Evolutionary conservation across 2,888 invertebrate species (phyloP).

Genomic region (Aporophyla lueneburgensis): DNA sequence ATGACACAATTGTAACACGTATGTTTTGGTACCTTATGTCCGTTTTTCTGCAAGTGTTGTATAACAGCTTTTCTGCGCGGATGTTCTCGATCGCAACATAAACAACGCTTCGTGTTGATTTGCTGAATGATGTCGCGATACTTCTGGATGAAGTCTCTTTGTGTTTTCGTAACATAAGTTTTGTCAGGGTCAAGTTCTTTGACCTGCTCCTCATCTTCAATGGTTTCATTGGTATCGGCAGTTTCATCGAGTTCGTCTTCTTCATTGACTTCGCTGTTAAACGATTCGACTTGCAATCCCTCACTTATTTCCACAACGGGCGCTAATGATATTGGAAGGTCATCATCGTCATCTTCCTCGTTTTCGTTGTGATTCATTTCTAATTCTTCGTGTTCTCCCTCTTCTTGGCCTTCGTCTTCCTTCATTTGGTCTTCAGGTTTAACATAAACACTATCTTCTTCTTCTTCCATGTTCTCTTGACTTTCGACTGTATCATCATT

Average conservation of each 20-base stretch:
- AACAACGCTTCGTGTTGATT: constrained; percentile 87
- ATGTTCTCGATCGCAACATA: constrained; percentile 87
- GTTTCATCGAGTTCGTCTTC: constrained; percentile 80
- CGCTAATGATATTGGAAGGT: constrained; percentile 79
- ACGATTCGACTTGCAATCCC: constrained; percentile 83
- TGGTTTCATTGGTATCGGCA: constrained; percentile 76
- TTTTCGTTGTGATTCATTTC: constrained; percentile 77
- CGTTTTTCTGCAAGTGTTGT: constrained; percentile 90
- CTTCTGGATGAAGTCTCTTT: constrained; percentile 86
- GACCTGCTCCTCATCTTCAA: constrained; percentile 72
- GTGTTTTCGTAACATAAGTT: constrained; percentile 85
- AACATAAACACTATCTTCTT: constrained; percentile 71
- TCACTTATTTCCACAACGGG: constrained; percentile 88
- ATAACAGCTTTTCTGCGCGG: constrained; percentile 89
- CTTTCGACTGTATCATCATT: constrained; percentile 74
- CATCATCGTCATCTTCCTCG: constrained; percentile 83
- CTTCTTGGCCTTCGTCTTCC: constrained; percentile 69
- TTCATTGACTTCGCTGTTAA: constrained; percentile 81
- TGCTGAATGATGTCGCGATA: constrained; percentile 87
- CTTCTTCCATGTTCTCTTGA: constrained; percentile 74
- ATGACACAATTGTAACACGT: constrained; percentile 92
- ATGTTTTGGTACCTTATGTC: constrained; percentile 91
- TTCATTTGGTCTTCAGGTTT: constrained; percentile 72
- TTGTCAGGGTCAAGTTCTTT: constrained; percentile 84
- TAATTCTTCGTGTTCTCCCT: constrained; percentile 74